Percentiles rank a stretch among this genome's conserved stretches.
These are phyloP conservation scores for Drosophila quasianomalipes DNA, from an alignment of 2,888 invertebrate genomes.

Conservation along the genomic window DNA sequence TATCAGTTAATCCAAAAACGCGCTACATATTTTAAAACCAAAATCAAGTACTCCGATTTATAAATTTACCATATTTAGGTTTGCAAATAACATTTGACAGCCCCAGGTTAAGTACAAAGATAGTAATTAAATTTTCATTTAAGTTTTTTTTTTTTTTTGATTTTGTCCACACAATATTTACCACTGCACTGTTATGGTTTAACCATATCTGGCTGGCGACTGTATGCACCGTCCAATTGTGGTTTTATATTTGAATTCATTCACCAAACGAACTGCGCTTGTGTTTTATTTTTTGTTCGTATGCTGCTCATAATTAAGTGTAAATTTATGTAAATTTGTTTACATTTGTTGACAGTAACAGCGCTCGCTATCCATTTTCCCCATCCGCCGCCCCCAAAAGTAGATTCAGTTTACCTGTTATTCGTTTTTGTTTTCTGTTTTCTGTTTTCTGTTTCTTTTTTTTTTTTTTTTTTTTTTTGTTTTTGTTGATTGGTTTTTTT, in stretches of 20 bases:
- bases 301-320: constrained; percentile 72
- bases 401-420: constrained; percentile 44
- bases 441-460: constrained; percentile 29
- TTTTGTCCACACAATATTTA: not conserved
- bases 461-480: constrained; percentile 6
- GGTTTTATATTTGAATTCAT: constrained; percentile 22
- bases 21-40: not conserved
- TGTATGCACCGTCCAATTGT: not conserved
- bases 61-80: not conserved
- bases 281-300: constrained; percentile 14
- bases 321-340: constrained; percentile 75
- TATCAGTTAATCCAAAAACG: not conserved
- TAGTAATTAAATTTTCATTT: not conserved
- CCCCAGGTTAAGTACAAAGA: not conserved
- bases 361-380: constrained; percentile 13
- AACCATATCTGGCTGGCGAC: constrained; percentile 22
- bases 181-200: not conserved
- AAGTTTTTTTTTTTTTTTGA: not conserved
- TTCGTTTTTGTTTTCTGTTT: constrained; percentile 7
- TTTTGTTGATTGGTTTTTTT: constrained; percentile 58
- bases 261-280: constrained; percentile 19
- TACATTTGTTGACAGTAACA: constrained; percentile 4
- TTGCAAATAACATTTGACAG: not conserved
- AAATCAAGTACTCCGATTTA: not conserved
- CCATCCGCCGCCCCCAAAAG: constrained; percentile 41